Evolutionary conservation across 2,888 invertebrate species (phyloP).

Genomic region (Pyrgus malvae): DNA sequence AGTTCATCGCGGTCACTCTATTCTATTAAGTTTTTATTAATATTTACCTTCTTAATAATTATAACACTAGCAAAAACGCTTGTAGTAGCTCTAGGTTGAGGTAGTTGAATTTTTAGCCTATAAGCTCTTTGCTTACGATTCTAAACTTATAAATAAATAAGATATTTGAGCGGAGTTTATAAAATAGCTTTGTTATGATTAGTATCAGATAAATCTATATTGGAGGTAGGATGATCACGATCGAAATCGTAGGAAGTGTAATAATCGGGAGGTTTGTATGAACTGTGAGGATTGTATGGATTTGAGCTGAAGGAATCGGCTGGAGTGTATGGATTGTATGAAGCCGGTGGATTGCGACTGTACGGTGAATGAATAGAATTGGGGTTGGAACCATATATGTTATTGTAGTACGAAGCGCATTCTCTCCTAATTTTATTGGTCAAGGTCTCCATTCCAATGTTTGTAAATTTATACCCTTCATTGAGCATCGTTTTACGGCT

Average conservation of each 20-base stretch:
- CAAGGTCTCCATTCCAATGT: not conserved
- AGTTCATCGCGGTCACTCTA: too few relatives aligned
- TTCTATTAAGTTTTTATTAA: too few relatives aligned
- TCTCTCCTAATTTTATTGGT: slow-evolving; percentile 4
- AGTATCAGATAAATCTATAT: not conserved
- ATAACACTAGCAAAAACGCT: too few relatives aligned
- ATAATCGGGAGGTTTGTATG: not conserved
- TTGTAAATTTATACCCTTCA: slow-evolving; percentile 6
- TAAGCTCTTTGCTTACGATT: too few relatives aligned
- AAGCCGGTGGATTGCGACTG: not conserved
- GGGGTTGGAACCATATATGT: not conserved
- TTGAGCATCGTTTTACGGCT: not conserved
- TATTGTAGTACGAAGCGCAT: slow-evolving; percentile 1
- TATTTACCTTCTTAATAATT: too few relatives aligned
- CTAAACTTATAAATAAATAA: not conserved
- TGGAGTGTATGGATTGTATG: not conserved
- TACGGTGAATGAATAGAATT: not conserved
- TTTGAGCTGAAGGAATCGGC: not conserved
- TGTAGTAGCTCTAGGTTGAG: too few relatives aligned
- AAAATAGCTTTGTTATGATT: too few relatives aligned
- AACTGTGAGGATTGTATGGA: not conserved
- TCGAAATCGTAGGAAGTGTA: too few relatives aligned
- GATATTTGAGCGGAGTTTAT: too few relatives aligned
- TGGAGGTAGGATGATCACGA: too few relatives aligned
- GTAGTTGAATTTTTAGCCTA: too few relatives aligned